phyloP scores from a whole-genome alignment of 1,140 invertebrate species.

The Aphis gossypii region DNA sequence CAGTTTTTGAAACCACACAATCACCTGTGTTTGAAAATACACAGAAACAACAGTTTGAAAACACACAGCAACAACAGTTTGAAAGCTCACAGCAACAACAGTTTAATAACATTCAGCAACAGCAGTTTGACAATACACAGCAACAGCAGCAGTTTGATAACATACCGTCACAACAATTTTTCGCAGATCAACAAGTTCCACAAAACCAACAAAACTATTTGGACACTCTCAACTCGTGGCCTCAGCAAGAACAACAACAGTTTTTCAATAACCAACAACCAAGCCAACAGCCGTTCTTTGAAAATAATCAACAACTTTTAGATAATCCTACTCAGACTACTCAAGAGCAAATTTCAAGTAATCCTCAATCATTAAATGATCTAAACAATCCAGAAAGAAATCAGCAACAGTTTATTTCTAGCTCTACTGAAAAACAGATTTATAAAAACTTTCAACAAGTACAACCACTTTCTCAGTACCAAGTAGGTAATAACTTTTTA shows the following conservation, averaged over 20 bases:
- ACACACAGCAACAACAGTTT: neutral
- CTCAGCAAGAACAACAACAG: conserved; percentile 3
- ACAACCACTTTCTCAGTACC: conserved; percentile 58
- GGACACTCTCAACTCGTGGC: neutral
- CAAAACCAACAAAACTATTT: conserved; percentile 19
- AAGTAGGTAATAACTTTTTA: conserved; percentile 24
- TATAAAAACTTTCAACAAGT: conserved; percentile 50
- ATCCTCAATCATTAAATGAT: neutral
- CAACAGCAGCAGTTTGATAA: conserved; percentile 39
- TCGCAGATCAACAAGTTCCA: conserved; percentile 37
- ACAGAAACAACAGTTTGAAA: neutral
- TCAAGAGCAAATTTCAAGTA: neutral
- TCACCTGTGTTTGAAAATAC: neutral
- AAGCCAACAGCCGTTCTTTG: neutral
- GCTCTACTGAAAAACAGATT: conserved; percentile 47
- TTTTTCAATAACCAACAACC: conserved; percentile 43
- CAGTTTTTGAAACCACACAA: conserved; percentile 8
- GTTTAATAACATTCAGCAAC: neutral
- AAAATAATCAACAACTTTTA: conserved; percentile 44
- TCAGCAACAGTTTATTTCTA: conserved; percentile 41
- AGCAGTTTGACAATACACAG: conserved; percentile 23
- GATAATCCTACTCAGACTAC: neutral
- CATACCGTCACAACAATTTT: conserved; percentile 30
- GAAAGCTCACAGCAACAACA: neutral
- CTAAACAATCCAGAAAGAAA: neutral